These are phyloP conservation scores for Vidua macroura DNA, from an alignment of 2,113 vertebrate species.

Conservation along the genomic window DNA sequence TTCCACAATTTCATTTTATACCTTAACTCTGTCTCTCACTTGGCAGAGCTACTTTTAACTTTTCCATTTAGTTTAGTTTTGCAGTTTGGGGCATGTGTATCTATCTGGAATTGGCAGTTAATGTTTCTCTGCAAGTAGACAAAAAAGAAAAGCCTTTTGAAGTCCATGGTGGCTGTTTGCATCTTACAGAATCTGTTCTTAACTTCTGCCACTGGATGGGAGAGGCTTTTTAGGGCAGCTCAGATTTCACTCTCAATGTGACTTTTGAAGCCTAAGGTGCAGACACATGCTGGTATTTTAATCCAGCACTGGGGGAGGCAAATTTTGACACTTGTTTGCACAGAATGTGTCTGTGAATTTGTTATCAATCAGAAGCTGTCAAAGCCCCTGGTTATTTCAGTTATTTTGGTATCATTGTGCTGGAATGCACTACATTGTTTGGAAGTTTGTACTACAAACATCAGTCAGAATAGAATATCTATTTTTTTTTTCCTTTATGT, in stretches of 20 bases:
- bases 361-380: not conserved
- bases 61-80: not conserved
- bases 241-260: not conserved
- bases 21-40: not conserved
- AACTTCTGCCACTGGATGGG: not conserved
- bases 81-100: not conserved
- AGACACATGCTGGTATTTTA: not conserved
- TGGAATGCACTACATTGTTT: not conserved
- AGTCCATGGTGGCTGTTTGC: not conserved
- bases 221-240: not conserved
- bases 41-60: slow-evolving; percentile 7
- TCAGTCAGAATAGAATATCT: not conserved
- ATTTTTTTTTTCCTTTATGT: not conserved
- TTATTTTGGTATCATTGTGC: not conserved
- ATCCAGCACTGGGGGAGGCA: not conserved
- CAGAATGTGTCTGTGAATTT: not conserved
- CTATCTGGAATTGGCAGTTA: not conserved
- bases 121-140: not conserved
- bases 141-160: not conserved
- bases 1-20: not conserved
- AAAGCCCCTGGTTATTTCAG: not conserved
- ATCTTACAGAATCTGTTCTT: not conserved
- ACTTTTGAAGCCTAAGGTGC: not conserved
- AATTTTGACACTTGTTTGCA: not conserved
- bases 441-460: not conserved